These are phyloP conservation scores for Xiphorhynchus erythropygius DNA, from an alignment of 2,797 vertebrate genomes.

Conservation along the genomic window DNA sequence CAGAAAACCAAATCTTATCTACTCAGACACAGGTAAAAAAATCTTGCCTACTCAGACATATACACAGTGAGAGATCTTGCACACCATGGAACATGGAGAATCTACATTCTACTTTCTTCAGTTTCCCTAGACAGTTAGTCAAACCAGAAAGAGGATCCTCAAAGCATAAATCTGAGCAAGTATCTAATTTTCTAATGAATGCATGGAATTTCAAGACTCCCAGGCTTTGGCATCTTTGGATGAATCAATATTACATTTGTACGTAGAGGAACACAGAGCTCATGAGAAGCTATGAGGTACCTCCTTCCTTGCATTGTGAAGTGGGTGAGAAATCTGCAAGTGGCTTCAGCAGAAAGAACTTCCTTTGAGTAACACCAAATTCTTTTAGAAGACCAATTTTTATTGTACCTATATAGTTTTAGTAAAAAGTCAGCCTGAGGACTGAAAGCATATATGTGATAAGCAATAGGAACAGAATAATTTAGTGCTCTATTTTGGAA, in stretches of 20 bases:
- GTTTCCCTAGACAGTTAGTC: neutral
- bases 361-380: neutral
- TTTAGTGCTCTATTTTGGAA: neutral
- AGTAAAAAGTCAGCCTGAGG: neutral
- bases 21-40: neutral
- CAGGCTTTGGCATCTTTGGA: neutral
- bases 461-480: neutral
- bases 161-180: neutral
- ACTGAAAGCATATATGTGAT: neutral
- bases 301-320: no score
- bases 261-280: neutral
- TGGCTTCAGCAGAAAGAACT: neutral
- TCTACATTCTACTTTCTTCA: neutral
- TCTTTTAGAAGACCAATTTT: neutral
- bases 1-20: neutral
- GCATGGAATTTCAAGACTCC: neutral
- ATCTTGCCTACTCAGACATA: neutral
- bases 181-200: neutral
- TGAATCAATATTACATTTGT: neutral
- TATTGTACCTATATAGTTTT: neutral
- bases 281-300: no score
- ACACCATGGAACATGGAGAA: neutral
- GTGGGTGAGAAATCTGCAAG: neutral
- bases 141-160: neutral
- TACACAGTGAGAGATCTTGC: neutral